Evolutionary conservation across 2,113 vertebrate species (phyloP).

Genomic region (Fukomys damarensis): DNA sequence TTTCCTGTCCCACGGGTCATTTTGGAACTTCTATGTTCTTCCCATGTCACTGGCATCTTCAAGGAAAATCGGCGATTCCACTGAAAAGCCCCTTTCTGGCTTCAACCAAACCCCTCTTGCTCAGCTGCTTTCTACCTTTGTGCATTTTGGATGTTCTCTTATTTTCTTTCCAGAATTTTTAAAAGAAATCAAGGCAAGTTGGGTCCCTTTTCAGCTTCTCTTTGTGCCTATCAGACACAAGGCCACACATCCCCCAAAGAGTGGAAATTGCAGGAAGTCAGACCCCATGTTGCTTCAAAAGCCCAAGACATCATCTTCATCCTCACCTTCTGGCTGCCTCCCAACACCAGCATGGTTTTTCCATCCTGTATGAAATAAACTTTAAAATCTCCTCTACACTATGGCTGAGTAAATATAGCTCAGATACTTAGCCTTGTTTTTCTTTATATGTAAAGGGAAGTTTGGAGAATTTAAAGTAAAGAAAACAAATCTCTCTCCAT

Average conservation of each 20-base stretch:
- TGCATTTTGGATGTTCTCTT: background rate
- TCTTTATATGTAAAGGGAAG: constrained; percentile 14
- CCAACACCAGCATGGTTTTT: background rate
- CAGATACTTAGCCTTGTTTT: background rate
- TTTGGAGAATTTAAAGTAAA: constrained; percentile 40
- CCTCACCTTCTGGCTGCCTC: background rate
- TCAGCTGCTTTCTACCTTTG: background rate
- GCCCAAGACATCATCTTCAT: background rate
- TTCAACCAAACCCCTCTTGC: background rate
- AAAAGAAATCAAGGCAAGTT: background rate
- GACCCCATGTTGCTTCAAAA: background rate
- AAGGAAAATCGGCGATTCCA: background rate
- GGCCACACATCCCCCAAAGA: no score
- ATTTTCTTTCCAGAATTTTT: background rate
- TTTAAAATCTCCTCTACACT: background rate
- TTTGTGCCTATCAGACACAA: background rate
- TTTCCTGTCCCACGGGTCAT: background rate
- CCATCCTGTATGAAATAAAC: background rate
- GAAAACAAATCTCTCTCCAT: constrained; percentile 49
- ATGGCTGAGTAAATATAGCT: background rate
- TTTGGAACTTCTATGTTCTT: background rate
- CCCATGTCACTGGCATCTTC: background rate
- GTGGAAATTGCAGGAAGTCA: background rate
- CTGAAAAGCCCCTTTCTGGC: background rate
- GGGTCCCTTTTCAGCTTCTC: background rate